Evolutionary conservation across 2,113 vertebrate genomes (phyloP), one percentile per base, ranked within the genome.

Genomic region (Seriola dumerili): DNA sequence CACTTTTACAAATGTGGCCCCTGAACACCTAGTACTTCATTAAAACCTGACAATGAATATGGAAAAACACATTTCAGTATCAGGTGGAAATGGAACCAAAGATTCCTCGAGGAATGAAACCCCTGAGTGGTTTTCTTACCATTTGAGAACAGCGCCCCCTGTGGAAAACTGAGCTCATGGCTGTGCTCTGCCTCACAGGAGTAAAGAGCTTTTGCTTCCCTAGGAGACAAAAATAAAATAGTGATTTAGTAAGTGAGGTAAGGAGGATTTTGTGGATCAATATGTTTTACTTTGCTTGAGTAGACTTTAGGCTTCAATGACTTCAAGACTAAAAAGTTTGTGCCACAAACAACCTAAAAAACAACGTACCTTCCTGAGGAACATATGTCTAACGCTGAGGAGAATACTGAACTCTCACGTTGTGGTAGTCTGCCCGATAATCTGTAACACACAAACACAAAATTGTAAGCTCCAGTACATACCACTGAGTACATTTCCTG

Each of bases 151-250:
- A 97, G 85, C 17, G 98, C 98, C 82, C 98, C 98, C 92, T 99
- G 97, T 70, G 97, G 98, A 89, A 99, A 99, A 89, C 97, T 99
- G 61, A 99, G 96, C 85, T 98, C 97, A 50, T 99, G 97, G 90
- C 97, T 98, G 88, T 99, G 97, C 72, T 98, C 97, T 52, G 97
- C 97, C 87, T 99, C 97, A 86, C 97, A 99, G 80, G 98, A 99
- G 91, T 98, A 99, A 94, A 99, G 96, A 83, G 98, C 98, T 93
- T 97, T 98, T 54, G 97, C 98, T 59, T 99, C 97, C 82, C 98
- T 99, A 85, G 70, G 93, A 94, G 16, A 83, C 83, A 86, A 84
- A 77, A 82, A 0, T 50, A 9, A 70, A 71, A 44, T 0, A 42
- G 17, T 25, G 0, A 50, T 29, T 69, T 58, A 34, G 4, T 13